These are phyloP conservation scores for Nemapogon koenigi DNA, from an alignment of 2,888 invertebrate genomes.

Conservation along the genomic window DNA sequence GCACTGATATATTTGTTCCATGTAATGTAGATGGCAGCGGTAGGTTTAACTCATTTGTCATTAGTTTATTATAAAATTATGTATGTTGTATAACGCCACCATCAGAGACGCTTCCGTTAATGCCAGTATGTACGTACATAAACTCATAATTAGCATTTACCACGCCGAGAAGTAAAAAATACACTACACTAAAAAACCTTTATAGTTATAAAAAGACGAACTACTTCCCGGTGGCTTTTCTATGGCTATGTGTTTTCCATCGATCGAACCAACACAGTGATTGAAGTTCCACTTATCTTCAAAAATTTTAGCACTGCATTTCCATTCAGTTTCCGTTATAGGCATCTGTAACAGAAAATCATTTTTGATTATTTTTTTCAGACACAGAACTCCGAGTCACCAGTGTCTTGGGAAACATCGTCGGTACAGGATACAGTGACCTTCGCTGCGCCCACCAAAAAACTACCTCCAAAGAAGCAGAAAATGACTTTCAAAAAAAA, in stretches of 20 bases:
- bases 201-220: slow-evolving; percentile 14
- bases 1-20: slow-evolving; percentile 14
- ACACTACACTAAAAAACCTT: slow-evolving; percentile 12
- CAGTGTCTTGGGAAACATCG: too few species aligned
- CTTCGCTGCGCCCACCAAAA: background rate
- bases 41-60: slow-evolving; percentile 13
- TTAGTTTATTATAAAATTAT: slow-evolving; percentile 15
- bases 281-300: slow-evolving; percentile 16
- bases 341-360: slow-evolving; percentile 17
- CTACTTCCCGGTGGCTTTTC: slow-evolving; percentile 14
- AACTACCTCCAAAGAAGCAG: background rate
- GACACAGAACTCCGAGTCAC: background rate
- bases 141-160: slow-evolving; percentile 21
- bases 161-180: slow-evolving; percentile 12
- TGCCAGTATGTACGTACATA: slow-evolving; percentile 20
- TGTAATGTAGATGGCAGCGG: slow-evolving; percentile 14
- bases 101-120: slow-evolving; percentile 20
- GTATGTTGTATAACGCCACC: slow-evolving; percentile 18
- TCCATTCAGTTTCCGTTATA: slow-evolving; percentile 15
- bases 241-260: slow-evolving; percentile 14
- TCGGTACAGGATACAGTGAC: background rate
- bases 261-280: slow-evolving; percentile 12
- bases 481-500: background rate
- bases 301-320: slow-evolving; percentile 15
- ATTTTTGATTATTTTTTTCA: background rate